A percentile compares a stretch with the other conserved stretches of the same genome.
Conservation (phyloP, 2,113 vertebrate genomes). For the Cinclus mexicanus region DNA sequence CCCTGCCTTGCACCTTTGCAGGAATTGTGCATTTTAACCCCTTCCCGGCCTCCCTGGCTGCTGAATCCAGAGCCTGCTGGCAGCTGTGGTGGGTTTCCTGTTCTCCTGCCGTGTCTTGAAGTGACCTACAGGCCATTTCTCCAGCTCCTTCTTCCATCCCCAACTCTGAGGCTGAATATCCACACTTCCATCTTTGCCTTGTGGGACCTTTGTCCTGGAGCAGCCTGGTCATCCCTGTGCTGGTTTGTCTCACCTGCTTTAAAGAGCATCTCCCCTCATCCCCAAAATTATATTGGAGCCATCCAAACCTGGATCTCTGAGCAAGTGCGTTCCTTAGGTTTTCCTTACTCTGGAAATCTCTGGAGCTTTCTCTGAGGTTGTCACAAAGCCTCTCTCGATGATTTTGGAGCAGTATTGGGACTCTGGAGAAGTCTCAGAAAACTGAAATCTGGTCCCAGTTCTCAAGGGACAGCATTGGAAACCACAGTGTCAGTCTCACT, state of each 20-base stretch:
- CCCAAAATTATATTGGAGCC: rapidly evolving
- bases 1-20: rapidly evolving
- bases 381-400: background rate
- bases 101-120: background rate
- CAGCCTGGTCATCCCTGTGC: rapidly evolving
- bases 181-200: background rate
- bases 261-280: background rate
- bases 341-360: background rate
- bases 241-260: background rate
- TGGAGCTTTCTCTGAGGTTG: background rate
- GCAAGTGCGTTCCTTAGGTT: background rate
- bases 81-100: background rate
- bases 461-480: background rate
- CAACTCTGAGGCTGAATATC: background rate
- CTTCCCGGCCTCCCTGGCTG: background rate
- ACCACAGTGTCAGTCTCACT: background rate
- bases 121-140: background rate
- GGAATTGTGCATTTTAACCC: background rate
- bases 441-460: background rate
- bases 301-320: background rate
- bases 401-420: background rate
- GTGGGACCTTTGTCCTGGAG: background rate
- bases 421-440: background rate
- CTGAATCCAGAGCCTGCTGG: background rate
- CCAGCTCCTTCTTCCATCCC: background rate